Evolutionary conservation across 2,797 vertebrate genomes (phyloP).

Genomic region (Rallus crepitans): DNA sequence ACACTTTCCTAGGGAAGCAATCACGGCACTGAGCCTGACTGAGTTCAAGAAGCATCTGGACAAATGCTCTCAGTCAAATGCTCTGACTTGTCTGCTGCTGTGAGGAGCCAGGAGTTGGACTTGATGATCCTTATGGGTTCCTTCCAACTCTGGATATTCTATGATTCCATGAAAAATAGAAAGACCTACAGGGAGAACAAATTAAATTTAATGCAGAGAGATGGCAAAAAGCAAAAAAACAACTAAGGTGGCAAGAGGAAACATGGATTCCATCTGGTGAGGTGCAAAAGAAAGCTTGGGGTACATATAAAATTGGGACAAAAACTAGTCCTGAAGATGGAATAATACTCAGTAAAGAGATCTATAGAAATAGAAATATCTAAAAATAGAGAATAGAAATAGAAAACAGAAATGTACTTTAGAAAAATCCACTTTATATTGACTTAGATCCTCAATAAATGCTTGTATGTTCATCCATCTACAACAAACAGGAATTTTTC

Average conservation of each 20-base stretch:
- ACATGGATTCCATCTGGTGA: not conserved
- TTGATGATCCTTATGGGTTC: too few relatives aligned
- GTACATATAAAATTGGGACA: not conserved
- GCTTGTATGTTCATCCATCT: not conserved
- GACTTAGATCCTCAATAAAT: not conserved
- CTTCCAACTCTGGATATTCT: too few relatives aligned
- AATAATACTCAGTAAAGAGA: not conserved
- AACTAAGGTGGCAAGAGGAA: not conserved
- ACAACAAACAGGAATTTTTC: not conserved
- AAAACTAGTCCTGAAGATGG: not conserved
- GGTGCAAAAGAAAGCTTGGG: accelerated
- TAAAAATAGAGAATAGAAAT: not conserved
- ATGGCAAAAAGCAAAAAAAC: not conserved
- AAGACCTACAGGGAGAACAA: not conserved
- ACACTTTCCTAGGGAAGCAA: too few relatives aligned
- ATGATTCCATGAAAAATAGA: not conserved
- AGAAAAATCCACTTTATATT: not conserved
- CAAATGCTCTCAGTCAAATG: too few relatives aligned
- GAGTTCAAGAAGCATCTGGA: too few relatives aligned
- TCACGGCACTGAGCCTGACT: too few relatives aligned
- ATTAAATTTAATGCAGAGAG: not conserved
- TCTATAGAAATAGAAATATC: not conserved
- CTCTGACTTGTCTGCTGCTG: too few relatives aligned
- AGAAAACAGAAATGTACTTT: not conserved
- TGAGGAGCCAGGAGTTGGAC: too few relatives aligned